Evolutionary conservation across 1,140 invertebrate species (phyloP), one percentile per base, ranked within the genome.

Genomic region (Drosophila quadrilineata): DNA sequence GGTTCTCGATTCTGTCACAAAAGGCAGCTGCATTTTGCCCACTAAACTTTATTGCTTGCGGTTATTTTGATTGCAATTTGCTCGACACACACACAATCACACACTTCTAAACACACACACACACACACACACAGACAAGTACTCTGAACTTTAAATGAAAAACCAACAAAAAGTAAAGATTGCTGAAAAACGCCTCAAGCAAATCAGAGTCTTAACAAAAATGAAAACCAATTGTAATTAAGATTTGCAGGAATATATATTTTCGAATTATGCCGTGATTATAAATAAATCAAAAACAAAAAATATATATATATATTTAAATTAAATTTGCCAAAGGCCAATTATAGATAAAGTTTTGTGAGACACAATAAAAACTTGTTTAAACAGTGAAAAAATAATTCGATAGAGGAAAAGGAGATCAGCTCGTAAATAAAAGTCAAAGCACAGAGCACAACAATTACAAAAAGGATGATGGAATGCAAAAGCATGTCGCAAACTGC

Each of bases 11-110:
- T 40, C 36, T 38, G 56, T 38, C 41, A 33, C 26, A 49, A 64
- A 58, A 62, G 35, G 66, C 58, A 50, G 52, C 68, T 35, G 71
- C 40, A 57, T 48, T 54, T 52, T 33, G 48, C 43, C 48, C 54
- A 50, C 57, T 38, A 58, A 77, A 77, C 63, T 77, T 72, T 71
- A 77, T 77, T 72, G 74, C 74, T 70, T 77, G 74, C 74, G 74
- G 74, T 77, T 77, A 72, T 77, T 77, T 77, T 77, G 74, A 77
- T 77, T 77, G 74, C 74, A 75, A 77, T 77, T 77, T 76, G 68
- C 74, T 62, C n/a, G n/a, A n/a, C n/a, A n/a, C n/a, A n/a, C n/a
- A n/a, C n/a, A n/a, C n/a, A n/a, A n/a, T n/a, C 36, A 48, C 26
- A 54, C 65, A 49, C 50, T 71, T 60, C 49, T 54, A 71, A 35